Evolutionary conservation across 1,140 invertebrate genomes (phyloP), one percentile per base, ranked within the genome.

Genomic region (Amyelois transitella): DNA sequence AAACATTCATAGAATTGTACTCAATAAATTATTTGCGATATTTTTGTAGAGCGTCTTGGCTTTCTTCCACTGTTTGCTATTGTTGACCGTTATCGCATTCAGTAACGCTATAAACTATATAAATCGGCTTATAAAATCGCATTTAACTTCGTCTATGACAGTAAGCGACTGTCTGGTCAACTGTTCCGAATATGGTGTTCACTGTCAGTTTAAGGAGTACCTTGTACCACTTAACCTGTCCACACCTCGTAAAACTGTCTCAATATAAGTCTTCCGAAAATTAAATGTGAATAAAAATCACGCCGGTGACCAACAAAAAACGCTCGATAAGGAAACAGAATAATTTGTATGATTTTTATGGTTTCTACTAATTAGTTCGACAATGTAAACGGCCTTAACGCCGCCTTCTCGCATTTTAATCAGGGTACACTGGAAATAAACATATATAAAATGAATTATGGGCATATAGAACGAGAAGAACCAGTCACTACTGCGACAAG

Each of bases 1-100:
- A 79, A 65, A 66, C 70, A 84, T 81, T 75, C 66, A 76, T 79
- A 84, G 81, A 84, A 81, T 80, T 66, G 74, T 81, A 75, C 61
- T 61, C 64, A 77, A 87, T 87, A 83, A 85, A 81, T 85, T 85
- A 85, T 81, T 81, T 72, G 66, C 66, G 81, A 78, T 83, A 87
- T 84, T 87, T 84, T 82, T 79, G 75, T 84, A 68, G 65, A 77
- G 69, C 64, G 64, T 66, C 62, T 85, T 87, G 84, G 84, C 84
- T 75, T 62, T 44, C 51, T 62, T 72, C 84, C 84, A 85, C 67
- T 73, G 66, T 70, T 69, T 72, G 62, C 62, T 75, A 59, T 65
- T 75, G 72, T 60, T 71, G 61, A 71, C 66, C 64, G 68, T 69
- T 76, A 72, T 75, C 65, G 65, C 45, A 66, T 55, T 55, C 55